Percentiles rank a stretch among this genome's conserved stretches.
These are phyloP conservation scores for Abramis brama DNA, from an alignment of 2,113 vertebrate species.

Conservation along the genomic window DNA sequence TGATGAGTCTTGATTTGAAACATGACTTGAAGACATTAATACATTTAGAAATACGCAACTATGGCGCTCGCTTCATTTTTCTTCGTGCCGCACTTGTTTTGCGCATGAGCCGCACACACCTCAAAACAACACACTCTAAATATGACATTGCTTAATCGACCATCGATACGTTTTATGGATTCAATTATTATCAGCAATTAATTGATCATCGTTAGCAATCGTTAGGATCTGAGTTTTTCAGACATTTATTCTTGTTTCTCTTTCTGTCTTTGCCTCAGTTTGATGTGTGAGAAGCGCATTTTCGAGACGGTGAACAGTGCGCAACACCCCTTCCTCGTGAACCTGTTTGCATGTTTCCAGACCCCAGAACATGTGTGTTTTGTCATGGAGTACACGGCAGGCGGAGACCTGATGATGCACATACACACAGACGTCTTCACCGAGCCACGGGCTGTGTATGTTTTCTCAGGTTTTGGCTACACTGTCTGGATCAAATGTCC, in stretches of 20 bases:
- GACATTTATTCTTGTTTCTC: neutral
- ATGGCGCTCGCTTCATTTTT: too few relatives aligned
- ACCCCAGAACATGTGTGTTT: conserved; percentile 97
- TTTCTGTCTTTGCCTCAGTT: conserved; percentile 71
- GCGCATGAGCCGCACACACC: too few relatives aligned
- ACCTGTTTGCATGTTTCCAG: conserved; percentile 99
- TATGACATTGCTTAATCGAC: too few relatives aligned
- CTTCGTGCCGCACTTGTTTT: too few relatives aligned
- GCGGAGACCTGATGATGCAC: conserved; percentile 99
- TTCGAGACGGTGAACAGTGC: conserved; percentile 96
- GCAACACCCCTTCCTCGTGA: conserved; percentile 97
- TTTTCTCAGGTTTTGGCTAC: neutral
- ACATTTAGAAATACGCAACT: too few relatives aligned
- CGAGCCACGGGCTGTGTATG: conserved; percentile 93
- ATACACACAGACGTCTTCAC: conserved; percentile 98
- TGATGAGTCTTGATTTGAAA: too few relatives aligned
- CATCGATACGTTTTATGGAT: too few relatives aligned
- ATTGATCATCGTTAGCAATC: too few relatives aligned
- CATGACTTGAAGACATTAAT: too few relatives aligned
- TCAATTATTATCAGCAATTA: too few relatives aligned
- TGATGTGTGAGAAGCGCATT: conserved; percentile 99
- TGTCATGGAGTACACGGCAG: conserved; percentile 99
- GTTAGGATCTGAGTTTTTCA: neutral
- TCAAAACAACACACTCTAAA: too few relatives aligned
- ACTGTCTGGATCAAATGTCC: neutral